Evolutionary conservation across 2,888 invertebrate genomes (phyloP).

Genomic region (Lutraria lutraria): DNA sequence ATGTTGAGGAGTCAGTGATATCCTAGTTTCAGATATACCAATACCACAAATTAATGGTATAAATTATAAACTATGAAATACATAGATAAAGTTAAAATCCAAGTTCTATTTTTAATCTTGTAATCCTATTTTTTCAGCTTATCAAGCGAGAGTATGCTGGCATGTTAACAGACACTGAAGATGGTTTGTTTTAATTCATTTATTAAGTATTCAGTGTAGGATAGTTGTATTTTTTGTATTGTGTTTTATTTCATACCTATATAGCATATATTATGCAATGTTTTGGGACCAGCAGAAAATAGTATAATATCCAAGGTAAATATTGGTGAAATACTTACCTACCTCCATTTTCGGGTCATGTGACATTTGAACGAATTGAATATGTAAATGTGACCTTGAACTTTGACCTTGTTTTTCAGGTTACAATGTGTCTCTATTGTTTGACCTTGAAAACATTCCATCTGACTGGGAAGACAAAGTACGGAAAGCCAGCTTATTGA

Average conservation of each 20-base stretch:
- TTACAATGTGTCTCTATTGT: conserved; percentile 96
- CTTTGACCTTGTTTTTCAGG: conserved; percentile 88
- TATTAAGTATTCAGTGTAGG: neutral
- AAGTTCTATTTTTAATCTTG: too few species aligned
- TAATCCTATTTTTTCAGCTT: conserved; percentile 88
- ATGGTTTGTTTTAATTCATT: conserved; percentile 89
- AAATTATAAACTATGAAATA: too few species aligned
- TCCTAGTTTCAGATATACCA: too few species aligned
- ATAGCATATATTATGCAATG: neutral
- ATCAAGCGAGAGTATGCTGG: conserved; percentile 96
- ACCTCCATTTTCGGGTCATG: too few species aligned
- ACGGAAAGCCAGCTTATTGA: conserved; percentile 96
- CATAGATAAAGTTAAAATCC: too few species aligned
- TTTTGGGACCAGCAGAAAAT: too few species aligned
- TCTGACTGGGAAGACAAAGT: conserved; percentile 95
- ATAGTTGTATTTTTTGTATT: neutral
- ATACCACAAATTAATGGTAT: too few species aligned
- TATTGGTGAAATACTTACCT: too few species aligned
- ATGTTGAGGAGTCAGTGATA: too few species aligned
- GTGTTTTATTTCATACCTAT: neutral
- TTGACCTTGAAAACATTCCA: conserved; percentile 97
- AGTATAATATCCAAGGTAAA: too few species aligned
- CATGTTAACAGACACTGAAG: conserved; percentile 94
- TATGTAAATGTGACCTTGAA: conserved; percentile 2
- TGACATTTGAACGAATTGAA: too few species aligned